phyloP scores from a whole-genome alignment of 1,140 invertebrate genomes.

The Hermetia illucens region DNA sequence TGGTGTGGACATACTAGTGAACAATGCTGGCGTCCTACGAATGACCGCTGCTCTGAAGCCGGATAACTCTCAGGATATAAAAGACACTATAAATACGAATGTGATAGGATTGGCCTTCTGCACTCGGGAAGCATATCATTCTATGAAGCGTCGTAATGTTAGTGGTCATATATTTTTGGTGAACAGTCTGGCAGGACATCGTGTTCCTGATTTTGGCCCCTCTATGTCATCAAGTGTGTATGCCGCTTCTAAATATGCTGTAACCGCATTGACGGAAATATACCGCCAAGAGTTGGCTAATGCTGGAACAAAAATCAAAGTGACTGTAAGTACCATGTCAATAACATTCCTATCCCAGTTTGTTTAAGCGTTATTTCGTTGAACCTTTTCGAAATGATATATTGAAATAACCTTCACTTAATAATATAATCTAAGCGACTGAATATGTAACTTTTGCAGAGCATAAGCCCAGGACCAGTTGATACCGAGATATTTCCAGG shows the following conservation, averaged over 20 bases:
- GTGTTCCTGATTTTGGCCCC: neutral
- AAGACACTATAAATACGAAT: slow-evolving; percentile 40
- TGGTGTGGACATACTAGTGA: slow-evolving; percentile 47
- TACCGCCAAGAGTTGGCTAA: neutral
- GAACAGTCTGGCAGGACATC: slow-evolving; percentile 3
- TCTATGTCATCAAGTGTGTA: too few relatives aligned
- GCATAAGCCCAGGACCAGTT: neutral
- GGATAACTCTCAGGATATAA: neutral
- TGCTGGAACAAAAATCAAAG: slow-evolving; percentile 2
- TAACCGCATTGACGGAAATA: slow-evolving; percentile 2
- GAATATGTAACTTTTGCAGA: neutral
- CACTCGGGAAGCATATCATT: slow-evolving; percentile 38
- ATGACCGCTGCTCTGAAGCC: neutral
- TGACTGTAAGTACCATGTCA: slow-evolving; percentile 1
- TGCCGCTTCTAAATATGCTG: slow-evolving; percentile 4
- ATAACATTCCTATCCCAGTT: neutral
- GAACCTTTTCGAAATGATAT: neutral
- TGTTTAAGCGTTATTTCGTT: neutral
- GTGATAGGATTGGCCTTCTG: slow-evolving; percentile 45
- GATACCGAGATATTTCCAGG: neutral
- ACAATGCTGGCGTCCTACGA: slow-evolving; percentile 40
- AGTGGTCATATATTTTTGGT: slow-evolving; percentile 2
- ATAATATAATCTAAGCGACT: neutral
- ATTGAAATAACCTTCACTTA: neutral
- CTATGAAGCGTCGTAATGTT: slow-evolving; percentile 8